Percentiles rank a stretch among this genome's conserved stretches.
Evolutionary conservation across 2,888 invertebrate species (phyloP).

Genomic region (Trissolcus japonicus): DNA sequence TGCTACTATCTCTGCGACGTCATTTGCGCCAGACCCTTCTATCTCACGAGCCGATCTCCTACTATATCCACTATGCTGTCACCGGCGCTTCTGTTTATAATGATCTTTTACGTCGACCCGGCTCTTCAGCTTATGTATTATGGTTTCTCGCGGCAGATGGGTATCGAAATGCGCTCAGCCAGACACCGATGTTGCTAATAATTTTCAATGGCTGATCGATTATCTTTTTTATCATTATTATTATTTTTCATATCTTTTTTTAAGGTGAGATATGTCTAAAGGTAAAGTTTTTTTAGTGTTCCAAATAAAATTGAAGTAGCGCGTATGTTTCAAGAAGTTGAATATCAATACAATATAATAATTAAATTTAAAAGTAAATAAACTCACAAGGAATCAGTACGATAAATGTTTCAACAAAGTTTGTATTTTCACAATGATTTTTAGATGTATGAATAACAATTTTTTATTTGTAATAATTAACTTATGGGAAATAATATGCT

Average conservation of each 20-base stretch:
- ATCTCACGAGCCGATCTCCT: constrained; percentile 60
- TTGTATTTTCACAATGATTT: background rate
- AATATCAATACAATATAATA: too few relatives aligned
- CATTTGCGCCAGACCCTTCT: constrained; percentile 60
- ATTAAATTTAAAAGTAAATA: too few relatives aligned
- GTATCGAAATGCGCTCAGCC: constrained; percentile 5
- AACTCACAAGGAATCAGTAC: too few relatives aligned
- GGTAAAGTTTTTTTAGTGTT: too few relatives aligned
- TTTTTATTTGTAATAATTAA: background rate
- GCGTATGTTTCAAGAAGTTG: too few relatives aligned
- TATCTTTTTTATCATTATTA: background rate
- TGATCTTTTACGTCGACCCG: constrained; percentile 39
- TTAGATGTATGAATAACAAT: background rate
- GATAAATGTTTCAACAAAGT: too few relatives aligned
- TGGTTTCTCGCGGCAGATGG: constrained; percentile 15
- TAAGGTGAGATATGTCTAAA: background rate
- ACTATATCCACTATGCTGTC: constrained; percentile 41
- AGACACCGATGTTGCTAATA: constrained; percentile 3
- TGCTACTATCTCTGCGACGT: constrained; percentile 58
- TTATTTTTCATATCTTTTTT: background rate
- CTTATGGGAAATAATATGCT: too few relatives aligned
- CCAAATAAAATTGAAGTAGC: too few relatives aligned
- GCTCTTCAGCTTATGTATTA: constrained; percentile 16
- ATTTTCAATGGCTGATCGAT: constrained; percentile 7
- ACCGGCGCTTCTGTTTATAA: constrained; percentile 50